Conservation (phyloP, 2,888 invertebrate species). For the Conus canariensis region DNA sequence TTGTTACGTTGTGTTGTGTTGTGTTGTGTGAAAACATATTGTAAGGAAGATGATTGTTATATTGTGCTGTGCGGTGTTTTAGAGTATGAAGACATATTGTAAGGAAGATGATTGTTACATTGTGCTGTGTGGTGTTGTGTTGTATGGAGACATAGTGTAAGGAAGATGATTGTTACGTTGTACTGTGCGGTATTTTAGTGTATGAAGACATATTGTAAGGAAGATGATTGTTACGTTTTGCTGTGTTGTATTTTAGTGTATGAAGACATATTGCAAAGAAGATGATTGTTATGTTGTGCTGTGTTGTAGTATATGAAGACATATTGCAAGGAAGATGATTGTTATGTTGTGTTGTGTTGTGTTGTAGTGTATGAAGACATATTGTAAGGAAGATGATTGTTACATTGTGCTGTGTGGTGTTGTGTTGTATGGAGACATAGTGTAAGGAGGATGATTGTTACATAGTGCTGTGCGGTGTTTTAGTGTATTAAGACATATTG, state of each 20-base stretch:
- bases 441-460: too few relatives aligned
- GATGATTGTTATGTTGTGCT: not conserved
- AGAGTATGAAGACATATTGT: not conserved
- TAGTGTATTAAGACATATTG: too few relatives aligned
- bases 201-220: not conserved
- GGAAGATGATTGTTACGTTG: not conserved
- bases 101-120: not conserved
- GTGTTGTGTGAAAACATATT: not conserved
- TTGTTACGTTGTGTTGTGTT: not conserved
- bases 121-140: not conserved
- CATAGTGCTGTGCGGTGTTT: too few relatives aligned
- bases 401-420: not conserved
- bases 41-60: not conserved
- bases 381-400: not conserved
- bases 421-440: not conserved
- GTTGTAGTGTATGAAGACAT: not conserved
- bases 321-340: too few relatives aligned
- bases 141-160: not conserved
- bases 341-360: not conserved
- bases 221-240: not conserved
- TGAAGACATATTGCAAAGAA: not conserved
- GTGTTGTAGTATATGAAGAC: not conserved
- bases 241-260: not conserved
- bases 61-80: not conserved
- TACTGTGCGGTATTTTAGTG: not conserved